Conservation (phyloP, 2,113 vertebrate genomes). For the Bos taurus region ARS-UCD2.0 NC_037331.1:60772001-60772500, state of each 20-base stretch:
- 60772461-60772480: constrained; percentile 98
- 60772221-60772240: constrained; percentile 76
- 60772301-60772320: background rate
- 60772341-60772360: background rate
- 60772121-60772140: constrained; percentile 75
- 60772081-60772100: constrained; percentile 53
- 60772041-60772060: constrained; percentile 14
- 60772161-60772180: constrained; percentile 47
- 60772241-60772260: constrained; percentile 74
- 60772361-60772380: constrained; percentile 78
- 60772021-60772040: background rate
- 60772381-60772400: constrained; percentile 89
- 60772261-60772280: constrained; percentile 77
- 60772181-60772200: constrained; percentile 36
- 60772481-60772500: constrained; percentile 93
- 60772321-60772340: background rate
- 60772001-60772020: background rate
- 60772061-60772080: constrained; percentile 14
- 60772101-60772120: constrained; percentile 42
- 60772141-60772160: constrained; percentile 39
- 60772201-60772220: constrained; percentile 71
- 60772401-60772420: constrained; percentile 97
- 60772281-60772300: constrained; percentile 60
- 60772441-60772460: constrained; percentile 97
- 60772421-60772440: constrained; percentile 94